These are phyloP conservation scores for Mycogona germanica DNA, from an alignment of 2,888 invertebrate genomes.

Conservation along the genomic window DNA sequence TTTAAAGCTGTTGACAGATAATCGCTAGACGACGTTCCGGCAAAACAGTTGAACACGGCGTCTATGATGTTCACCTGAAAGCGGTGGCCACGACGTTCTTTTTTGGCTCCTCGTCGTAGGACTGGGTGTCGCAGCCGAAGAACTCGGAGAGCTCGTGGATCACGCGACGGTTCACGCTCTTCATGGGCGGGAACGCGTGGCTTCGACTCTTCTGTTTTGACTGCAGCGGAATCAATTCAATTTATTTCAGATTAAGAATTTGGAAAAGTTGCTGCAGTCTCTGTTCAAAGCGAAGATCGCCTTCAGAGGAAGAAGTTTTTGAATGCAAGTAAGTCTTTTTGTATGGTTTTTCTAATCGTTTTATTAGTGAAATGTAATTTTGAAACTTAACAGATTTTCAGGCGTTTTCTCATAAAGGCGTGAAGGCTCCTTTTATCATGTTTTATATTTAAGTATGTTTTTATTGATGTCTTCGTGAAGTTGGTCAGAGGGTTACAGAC, in stretches of 20 bases:
- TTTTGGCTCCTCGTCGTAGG: conserved; percentile 91
- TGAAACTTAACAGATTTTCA: too few species aligned
- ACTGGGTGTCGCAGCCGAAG: conserved; percentile 86
- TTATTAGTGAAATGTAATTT: too few species aligned
- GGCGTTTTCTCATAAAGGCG: too few species aligned
- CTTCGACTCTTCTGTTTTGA: conserved; percentile 68
- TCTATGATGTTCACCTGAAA: conserved; percentile 44
- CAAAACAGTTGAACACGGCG: too few species aligned
- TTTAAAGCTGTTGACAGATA: too few species aligned
- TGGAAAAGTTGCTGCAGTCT: neutral
- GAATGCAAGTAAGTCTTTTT: neutral
- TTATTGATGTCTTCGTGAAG: too few species aligned
- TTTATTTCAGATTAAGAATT: too few species aligned
- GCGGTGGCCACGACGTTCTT: conserved; percentile 91
- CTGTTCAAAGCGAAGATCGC: too few species aligned
- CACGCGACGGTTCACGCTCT: conserved; percentile 77
- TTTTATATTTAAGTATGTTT: too few species aligned
- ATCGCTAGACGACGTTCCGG: too few species aligned
- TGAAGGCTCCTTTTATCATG: too few species aligned
- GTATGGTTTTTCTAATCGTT: too few species aligned
- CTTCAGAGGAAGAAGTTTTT: neutral
- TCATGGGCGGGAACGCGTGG: conserved; percentile 87
- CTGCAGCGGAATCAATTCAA: conserved; percentile 30
- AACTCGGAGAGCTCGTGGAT: conserved; percentile 90
- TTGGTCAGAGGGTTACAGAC: conserved; percentile 37